Conservation (phyloP, 2,888 invertebrate genomes). For the Nezara viridula region DNA sequence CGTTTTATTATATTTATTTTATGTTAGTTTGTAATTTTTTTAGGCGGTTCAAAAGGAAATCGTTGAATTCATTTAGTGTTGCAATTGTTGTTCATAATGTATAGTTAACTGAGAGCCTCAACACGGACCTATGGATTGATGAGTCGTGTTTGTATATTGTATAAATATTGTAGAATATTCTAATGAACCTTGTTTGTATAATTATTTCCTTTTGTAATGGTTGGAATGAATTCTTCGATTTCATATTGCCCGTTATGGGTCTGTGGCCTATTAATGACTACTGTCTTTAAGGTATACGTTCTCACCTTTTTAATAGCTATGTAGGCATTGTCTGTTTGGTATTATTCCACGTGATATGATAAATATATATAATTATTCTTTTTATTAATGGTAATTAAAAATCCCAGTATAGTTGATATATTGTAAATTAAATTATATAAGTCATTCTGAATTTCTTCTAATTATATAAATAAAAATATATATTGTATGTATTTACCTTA, state of each 20-base stretch:
- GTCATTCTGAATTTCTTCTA: conserved; percentile 62
- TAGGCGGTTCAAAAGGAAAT: conserved; percentile 54
- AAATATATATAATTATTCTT: conserved; percentile 60
- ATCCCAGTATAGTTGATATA: conserved; percentile 60
- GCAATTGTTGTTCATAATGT: conserved; percentile 58
- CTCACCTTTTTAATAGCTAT: conserved; percentile 65
- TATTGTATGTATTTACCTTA: conserved; percentile 62
- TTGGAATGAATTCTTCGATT: conserved; percentile 59
- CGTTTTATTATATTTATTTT: conserved; percentile 64
- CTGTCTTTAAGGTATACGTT: conserved; percentile 65
- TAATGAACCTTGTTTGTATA: conserved; percentile 56
- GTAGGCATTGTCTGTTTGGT: conserved; percentile 65
- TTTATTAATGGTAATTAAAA: conserved; percentile 56
- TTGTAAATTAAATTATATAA: conserved; percentile 59
- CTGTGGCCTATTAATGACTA: conserved; percentile 55
- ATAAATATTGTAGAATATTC: conserved; percentile 60
- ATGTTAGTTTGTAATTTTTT: conserved; percentile 60
- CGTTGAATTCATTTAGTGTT: conserved; percentile 57
- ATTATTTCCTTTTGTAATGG: conserved; percentile 55
- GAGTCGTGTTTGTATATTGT: conserved; percentile 59
- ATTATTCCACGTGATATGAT: conserved; percentile 64
- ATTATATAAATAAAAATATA: conserved; percentile 59
- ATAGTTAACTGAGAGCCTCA: conserved; percentile 52
- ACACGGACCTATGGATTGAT: conserved; percentile 16
- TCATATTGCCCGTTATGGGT: conserved; percentile 49